phyloP scores from a whole-genome alignment of 2,888 invertebrate species.

The Sepioteuthis lessoniana region DNA sequence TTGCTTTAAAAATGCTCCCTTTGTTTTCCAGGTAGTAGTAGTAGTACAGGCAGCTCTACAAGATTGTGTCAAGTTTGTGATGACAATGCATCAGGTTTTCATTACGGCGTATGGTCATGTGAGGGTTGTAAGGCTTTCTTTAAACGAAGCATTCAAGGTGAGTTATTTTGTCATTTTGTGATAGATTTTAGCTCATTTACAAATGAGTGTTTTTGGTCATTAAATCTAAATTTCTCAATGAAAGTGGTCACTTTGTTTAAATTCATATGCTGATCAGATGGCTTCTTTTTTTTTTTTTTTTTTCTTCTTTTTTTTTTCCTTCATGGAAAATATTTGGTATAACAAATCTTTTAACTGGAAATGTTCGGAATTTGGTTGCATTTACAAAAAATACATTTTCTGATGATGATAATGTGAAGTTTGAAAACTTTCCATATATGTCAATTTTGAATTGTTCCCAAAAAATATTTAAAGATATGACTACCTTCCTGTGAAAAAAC shows the following conservation, averaged over 20 bases:
- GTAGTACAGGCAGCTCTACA: slow-evolving; percentile 56
- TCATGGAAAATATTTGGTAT: no score
- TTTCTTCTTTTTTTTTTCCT: no score
- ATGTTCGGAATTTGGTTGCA: no score
- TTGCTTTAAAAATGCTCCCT: background rate
- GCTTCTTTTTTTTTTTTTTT: no score
- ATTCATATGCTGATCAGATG: no score
- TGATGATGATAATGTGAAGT: no score
- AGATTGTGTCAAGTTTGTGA: slow-evolving; percentile 72
- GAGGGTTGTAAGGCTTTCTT: slow-evolving; percentile 75
- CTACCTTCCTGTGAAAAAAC: no score
- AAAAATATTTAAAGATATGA: no score
- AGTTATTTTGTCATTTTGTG: slow-evolving; percentile 25
- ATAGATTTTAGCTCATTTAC: background rate
- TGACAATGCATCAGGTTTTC: slow-evolving; percentile 74
- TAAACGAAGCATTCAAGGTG: slow-evolving; percentile 74
- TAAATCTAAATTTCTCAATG: background rate
- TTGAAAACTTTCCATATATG: no score
- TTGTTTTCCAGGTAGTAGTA: slow-evolving; percentile 15
- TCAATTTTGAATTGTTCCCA: no score
- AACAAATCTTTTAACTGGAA: no score
- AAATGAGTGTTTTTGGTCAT: background rate
- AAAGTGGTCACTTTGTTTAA: background rate
- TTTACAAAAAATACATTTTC: no score
- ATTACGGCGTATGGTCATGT: slow-evolving; percentile 75